Base-by-base conservation (phyloP, 2,888 invertebrate species). In the Drosophila peninsularis region DNA sequence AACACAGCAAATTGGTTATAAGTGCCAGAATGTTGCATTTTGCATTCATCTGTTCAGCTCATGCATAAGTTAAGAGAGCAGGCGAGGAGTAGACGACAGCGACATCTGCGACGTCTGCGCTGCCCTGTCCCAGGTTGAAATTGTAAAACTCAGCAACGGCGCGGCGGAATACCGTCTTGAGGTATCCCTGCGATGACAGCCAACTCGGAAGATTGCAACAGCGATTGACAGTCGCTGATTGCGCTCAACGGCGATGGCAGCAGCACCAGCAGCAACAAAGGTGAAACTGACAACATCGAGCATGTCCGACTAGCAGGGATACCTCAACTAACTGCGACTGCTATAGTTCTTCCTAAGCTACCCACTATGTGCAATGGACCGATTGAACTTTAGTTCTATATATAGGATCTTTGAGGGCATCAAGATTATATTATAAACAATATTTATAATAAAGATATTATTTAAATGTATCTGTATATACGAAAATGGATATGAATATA, bases 221-320 rank as follows among this genome's bases (percentile, higher is more conserved):
- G 66, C 84, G 85, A 85, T 85, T 85, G 88, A 85, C 85, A 87
- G 67, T 68, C 80, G 82, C 82, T 85, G 85, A 85, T 85, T 85
- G 88, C 82, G 66, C 74, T 53, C 72, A 69, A 62, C 66, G 68
- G 75, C 47, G 52, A 55, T 69, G 63, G 68, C 70, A 52, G 41
- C 41, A 41, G 11, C 19, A 57, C 27, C 27, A 62, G 65, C 21
- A 24, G 21, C 44, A 27, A n/a, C 21, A 50, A 36, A 50, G n/a
- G 49, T 34, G 34, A 21, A 21, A 19, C 67, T 80, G 27, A 11
- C 11, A 11, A 47, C 17, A 47, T n/a, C 1, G 6, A 17, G 17
- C 11, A 9, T 45, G n/a, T 27, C 24, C 45, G 27, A 47, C 17
- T 47, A 30, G 45, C 3, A 11, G n/a, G n/a, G n/a, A n/a, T n/a